phyloP scores from a whole-genome alignment of 2,113 vertebrate species.

The Bostrychus sinensis region DNA sequence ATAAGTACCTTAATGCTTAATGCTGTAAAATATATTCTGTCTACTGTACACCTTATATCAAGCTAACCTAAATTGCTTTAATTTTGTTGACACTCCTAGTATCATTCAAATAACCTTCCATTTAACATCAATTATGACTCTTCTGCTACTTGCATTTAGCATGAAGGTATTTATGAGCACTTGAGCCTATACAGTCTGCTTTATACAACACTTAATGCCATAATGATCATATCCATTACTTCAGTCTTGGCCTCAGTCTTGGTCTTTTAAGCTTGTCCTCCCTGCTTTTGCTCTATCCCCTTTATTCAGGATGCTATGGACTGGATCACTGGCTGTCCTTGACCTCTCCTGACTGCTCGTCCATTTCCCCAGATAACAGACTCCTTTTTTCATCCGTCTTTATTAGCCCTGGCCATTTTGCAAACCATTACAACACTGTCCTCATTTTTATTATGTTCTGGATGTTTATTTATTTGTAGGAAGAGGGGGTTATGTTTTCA shows the following conservation, averaged over 20 bases:
- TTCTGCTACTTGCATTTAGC: neutral
- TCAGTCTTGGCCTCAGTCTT: neutral
- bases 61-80: neutral
- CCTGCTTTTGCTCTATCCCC: neutral
- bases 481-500: neutral
- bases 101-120: neutral
- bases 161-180: neutral
- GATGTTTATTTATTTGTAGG: neutral
- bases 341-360: neutral
- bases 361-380: conserved; percentile 5
- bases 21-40: neutral
- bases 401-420: neutral
- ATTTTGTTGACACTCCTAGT: neutral
- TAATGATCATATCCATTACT: neutral
- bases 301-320: conserved; percentile 5
- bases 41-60: too few species aligned
- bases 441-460: neutral
- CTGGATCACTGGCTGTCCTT: conserved; percentile 5
- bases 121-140: neutral
- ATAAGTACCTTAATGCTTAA: neutral
- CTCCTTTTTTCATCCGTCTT: neutral
- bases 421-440: neutral
- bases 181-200: neutral
- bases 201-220: neutral
- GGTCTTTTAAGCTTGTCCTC: neutral